These are phyloP conservation scores for Centropus bengalensis DNA, from an alignment of 2,113 vertebrate species.

Conservation along the genomic window DNA sequence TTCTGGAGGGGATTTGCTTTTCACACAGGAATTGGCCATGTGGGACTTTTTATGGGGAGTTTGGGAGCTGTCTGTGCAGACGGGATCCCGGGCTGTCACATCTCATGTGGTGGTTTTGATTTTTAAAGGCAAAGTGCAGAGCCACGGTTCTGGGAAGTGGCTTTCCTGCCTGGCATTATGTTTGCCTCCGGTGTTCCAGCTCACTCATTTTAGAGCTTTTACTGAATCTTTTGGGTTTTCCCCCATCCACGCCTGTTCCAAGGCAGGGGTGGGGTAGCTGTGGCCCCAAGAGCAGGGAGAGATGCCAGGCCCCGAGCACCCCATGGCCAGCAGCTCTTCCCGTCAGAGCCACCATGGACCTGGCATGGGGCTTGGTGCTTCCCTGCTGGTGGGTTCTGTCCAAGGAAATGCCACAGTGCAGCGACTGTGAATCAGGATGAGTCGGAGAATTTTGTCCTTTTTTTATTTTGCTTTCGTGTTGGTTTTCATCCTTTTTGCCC, in stretches of 20 bases:
- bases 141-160: not conserved
- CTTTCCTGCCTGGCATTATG: not conserved
- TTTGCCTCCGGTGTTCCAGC: not conserved
- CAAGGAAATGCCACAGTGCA: not conserved
- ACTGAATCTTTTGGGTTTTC: not conserved
- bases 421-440: not conserved
- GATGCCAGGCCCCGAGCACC: not conserved
- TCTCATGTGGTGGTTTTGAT: not conserved
- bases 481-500: not conserved
- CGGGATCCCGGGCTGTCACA: not conserved
- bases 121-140: not conserved
- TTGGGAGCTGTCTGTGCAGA: not conserved
- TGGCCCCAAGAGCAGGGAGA: not conserved
- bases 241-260: rapidly evolving
- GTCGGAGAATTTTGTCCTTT: not conserved
- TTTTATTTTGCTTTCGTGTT: not conserved
- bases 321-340: not conserved
- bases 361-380: rapidly evolving
- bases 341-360: rapidly evolving
- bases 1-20: not conserved
- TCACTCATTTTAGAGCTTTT: not conserved
- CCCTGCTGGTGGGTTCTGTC: rapidly evolving
- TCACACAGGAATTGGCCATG: not conserved
- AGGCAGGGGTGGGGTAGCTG: not conserved
- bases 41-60: not conserved